Evolutionary conservation across 2,888 invertebrate genomes (phyloP), one percentile per base, ranked within the genome.

Genomic region (Netelia fuscicornis): DNA sequence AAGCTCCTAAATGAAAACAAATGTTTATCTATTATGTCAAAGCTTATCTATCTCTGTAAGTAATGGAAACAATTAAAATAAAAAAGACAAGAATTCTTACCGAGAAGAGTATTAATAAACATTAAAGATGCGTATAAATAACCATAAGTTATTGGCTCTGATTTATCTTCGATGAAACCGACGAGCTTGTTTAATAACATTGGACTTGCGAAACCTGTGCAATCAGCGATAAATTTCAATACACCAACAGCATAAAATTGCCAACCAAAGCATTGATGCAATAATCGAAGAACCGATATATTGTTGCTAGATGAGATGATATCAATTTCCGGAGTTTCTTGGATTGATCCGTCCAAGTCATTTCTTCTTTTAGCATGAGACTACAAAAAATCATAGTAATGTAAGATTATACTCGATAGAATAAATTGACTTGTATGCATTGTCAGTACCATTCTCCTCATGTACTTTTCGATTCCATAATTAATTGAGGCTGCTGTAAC

Each of bases 201-300:
- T 0, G 99, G 99, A 0, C 98, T 98, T 23, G 97, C 97, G 94
- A 99, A 99, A 1, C 97, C 97, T 2, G 97, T 95, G 90, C 96
- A 95, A 92, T 99, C 99, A 0, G 97, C 96, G 5, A 97, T 92
- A 62, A 99, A 95, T 93, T 98, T 97, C 11, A 98, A 93, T 79
- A 98, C 91, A 48, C 98, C 98, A 89, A 98, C 96, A 60, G 96
- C 95, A 92, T 98, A 98, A 94, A 98, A 98, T 91, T 97, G 96
- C 77, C 96, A 91, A 62, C 97, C 98, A 92, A 98, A 98, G 89
- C 96, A 96, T 81, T 94, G 94, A 92, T 98, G 97, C 64, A 98
- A 93, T 0, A 97, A 96, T 89, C 95, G 95, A 0, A 97, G 92
- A 10, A 98, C 91, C 0, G 96, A 95, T 5, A 94, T 93, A 72